Conservation (phyloP, 2,113 vertebrate genomes). For the Atrichornis clamosus region DNA sequence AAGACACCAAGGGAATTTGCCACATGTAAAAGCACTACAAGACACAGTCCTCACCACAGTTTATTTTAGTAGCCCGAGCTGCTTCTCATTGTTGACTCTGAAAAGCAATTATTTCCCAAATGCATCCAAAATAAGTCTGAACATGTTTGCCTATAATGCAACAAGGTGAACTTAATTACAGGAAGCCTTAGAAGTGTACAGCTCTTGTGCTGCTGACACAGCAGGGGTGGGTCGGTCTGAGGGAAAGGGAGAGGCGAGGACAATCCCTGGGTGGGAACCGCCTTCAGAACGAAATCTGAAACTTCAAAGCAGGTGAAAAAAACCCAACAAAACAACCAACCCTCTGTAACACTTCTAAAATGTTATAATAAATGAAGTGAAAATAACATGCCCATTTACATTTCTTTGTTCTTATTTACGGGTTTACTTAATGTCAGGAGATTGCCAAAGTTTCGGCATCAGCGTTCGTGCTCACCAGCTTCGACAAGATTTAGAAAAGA, state of each 20-base stretch:
- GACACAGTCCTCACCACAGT: neutral
- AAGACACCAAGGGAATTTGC: neutral
- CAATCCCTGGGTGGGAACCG: conserved; percentile 37
- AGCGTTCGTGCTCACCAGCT: neutral
- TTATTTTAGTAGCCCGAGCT: conserved; percentile 13
- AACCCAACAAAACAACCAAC: neutral
- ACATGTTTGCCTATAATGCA: conserved; percentile 37
- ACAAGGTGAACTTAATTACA: conserved; percentile 54
- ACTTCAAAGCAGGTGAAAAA: conserved; percentile 40
- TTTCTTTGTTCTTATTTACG: conserved; percentile 54
- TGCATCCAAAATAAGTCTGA: conserved; percentile 39
- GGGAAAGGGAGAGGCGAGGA: neutral
- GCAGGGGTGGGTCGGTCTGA: neutral
- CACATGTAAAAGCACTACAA: neutral
- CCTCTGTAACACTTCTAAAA: neutral
- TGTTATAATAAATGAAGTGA: conserved; percentile 23
- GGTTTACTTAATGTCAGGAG: conserved; percentile 53
- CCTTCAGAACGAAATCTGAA: conserved; percentile 4
- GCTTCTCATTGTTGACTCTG: neutral
- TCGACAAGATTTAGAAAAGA: neutral
- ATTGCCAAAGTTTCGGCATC: conserved; percentile 47
- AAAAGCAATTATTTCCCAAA: conserved; percentile 53
- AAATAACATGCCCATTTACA: conserved; percentile 59
- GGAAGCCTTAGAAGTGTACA: conserved; percentile 18
- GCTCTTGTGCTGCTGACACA: conserved; percentile 49